Percentiles rank a stretch among this genome's conserved stretches.
These are phyloP conservation scores for Capitella teleta DNA, from an alignment of 1,140 invertebrate species.

Conservation along the genomic window DNA sequence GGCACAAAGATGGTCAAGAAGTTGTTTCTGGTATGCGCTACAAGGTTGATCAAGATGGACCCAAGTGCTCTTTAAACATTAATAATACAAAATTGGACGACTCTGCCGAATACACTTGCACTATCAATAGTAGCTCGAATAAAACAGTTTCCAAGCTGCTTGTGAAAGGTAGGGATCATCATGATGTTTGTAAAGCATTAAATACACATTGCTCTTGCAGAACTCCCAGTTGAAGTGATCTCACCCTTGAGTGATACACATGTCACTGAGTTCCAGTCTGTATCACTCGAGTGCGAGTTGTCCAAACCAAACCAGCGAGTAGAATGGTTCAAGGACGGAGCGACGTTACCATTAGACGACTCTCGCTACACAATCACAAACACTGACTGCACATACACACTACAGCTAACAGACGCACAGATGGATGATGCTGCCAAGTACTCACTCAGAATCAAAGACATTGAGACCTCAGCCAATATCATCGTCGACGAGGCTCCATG, in stretches of 20 bases:
- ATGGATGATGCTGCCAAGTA: constrained; percentile 10
- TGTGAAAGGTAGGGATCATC: no score
- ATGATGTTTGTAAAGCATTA: no score
- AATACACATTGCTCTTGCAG: no score
- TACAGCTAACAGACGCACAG: constrained; percentile 7
- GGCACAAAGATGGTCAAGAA: constrained; percentile 37
- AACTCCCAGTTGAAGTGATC: constrained; percentile 24
- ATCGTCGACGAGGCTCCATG: constrained; percentile 7
- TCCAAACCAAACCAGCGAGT: constrained; percentile 13
- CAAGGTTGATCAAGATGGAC: constrained; percentile 1
- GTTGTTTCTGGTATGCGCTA: constrained; percentile 1
- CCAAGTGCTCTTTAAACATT: constrained; percentile 9
- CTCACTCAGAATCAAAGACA: constrained; percentile 5
- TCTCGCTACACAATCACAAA: constrained; percentile 2
- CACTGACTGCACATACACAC: constrained; percentile 4
- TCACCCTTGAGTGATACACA: constrained; percentile 13
- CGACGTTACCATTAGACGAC: background rate
- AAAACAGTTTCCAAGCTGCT: background rate
- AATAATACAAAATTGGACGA: constrained; percentile 20
- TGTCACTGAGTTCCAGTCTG: constrained; percentile 6
- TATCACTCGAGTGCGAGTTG: constrained; percentile 12
- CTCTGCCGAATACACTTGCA: constrained; percentile 21
- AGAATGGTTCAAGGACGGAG: constrained; percentile 11
- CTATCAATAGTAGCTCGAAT: background rate
- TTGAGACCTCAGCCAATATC: constrained; percentile 9